Conservation (phyloP, 2,113 vertebrate species). For the Cyanoramphus novaezelandiae region DNA sequence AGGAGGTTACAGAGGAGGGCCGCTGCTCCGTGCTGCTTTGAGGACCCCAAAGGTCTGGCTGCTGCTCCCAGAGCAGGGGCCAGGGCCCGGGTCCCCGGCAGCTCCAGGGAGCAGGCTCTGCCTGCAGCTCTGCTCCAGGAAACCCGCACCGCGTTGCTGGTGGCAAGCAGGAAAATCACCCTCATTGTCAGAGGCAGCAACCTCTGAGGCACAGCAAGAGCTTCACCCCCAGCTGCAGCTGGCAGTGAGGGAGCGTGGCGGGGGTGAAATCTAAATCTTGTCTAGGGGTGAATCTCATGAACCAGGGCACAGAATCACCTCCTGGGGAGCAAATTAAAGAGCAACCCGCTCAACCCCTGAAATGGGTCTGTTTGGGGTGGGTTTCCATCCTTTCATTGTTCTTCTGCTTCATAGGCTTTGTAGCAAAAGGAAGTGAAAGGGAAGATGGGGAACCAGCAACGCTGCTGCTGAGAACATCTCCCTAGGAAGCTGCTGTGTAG, state of each 20-base stretch:
- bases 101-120: not conserved
- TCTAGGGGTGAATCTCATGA: not conserved
- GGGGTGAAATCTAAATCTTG: not conserved
- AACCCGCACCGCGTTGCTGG: rapidly evolving
- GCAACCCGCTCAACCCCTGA: not conserved
- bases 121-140: rapidly evolving
- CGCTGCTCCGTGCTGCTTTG: rapidly evolving
- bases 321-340: not conserved
- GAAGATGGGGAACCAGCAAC: not conserved
- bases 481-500: not conserved
- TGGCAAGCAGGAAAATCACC: not conserved
- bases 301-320: not conserved
- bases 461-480: not conserved
- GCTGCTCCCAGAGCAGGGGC: not conserved
- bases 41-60: not conserved
- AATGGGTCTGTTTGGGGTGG: not conserved
- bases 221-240: not conserved
- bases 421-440: not conserved
- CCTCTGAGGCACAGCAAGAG: not conserved
- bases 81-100: rapidly evolving
- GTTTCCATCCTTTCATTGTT: not conserved
- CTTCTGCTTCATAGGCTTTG: not conserved
- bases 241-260: not conserved
- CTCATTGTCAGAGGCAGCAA: too few species aligned
- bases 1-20: too few species aligned